These are phyloP conservation scores for Halocynthia aurantium DNA, from an alignment of 23 tunicate genomes.

Conservation along the genomic window DNA sequence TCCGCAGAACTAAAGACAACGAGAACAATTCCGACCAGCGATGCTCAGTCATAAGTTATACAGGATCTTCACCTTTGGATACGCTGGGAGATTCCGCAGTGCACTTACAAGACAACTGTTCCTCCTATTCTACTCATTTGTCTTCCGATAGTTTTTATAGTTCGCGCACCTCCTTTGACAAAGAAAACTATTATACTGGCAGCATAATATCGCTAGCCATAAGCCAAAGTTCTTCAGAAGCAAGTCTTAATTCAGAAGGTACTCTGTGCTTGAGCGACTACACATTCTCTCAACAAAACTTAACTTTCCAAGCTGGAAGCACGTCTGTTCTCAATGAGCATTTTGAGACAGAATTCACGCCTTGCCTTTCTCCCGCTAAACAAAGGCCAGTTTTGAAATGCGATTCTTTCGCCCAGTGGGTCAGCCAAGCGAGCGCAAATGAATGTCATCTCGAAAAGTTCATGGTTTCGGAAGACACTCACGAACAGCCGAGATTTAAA, in stretches of 20 bases:
- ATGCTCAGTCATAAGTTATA: neutral
- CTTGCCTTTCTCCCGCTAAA: no score
- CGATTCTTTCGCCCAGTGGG: neutral
- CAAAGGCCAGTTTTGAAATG: neutral
- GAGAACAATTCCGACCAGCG: neutral
- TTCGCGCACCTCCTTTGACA: conserved; percentile 3
- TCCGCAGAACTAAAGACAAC: no score
- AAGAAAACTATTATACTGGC: neutral
- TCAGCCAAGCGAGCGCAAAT: neutral
- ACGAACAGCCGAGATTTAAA: neutral
- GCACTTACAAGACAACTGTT: conserved; percentile 6
- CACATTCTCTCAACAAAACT: neutral
- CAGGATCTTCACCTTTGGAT: neutral
- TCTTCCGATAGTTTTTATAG: conserved; percentile 11
- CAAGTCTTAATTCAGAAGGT: conserved; percentile 7
- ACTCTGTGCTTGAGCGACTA: conserved; percentile 3
- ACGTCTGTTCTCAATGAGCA: neutral
- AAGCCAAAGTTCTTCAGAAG: conserved; percentile 4
- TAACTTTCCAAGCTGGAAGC: neutral
- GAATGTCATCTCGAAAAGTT: neutral
- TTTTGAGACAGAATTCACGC: neutral
- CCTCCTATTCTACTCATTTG: conserved; percentile 6
- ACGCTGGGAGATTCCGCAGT: conserved; percentile 4
- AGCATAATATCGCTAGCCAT: neutral
- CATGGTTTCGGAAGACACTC: neutral